Percentiles rank a stretch among this genome's conserved stretches.
Conservation (phyloP, 2,888 invertebrate species). For the Oscheius onirici region DNA sequence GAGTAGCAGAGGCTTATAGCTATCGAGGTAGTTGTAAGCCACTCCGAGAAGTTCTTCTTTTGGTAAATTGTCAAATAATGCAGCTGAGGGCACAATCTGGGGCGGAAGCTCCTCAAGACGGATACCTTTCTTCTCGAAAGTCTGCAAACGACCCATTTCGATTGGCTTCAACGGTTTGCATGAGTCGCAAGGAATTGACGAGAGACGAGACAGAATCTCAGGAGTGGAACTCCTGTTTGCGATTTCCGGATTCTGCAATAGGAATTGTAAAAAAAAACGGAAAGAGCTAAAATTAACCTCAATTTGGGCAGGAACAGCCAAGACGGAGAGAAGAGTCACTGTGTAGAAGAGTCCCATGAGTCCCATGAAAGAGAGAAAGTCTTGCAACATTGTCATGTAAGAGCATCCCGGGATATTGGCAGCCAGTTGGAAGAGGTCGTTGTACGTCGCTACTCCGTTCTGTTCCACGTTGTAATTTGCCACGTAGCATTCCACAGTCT, state of each 20-base stretch:
- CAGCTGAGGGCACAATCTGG: not conserved
- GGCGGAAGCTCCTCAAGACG: not conserved
- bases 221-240: not conserved
- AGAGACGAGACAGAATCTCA: not conserved
- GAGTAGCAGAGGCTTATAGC: not conserved
- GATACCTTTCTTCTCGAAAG: not conserved
- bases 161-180: not conserved
- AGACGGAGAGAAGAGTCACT: constrained; percentile 4
- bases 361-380: constrained; percentile 24
- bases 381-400: constrained; percentile 14
- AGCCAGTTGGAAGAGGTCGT: constrained; percentile 44
- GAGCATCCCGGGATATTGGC: constrained; percentile 11
- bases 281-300: constrained; percentile 1
- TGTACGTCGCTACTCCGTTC: constrained; percentile 60
- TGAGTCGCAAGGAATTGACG: not conserved
- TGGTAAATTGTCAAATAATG: not conserved
- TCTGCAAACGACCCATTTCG: not conserved
- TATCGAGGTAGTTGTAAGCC: not conserved
- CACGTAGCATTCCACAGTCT: constrained; percentile 57
- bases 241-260: not conserved
- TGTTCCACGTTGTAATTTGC: constrained; percentile 49
- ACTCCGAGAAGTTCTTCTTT: not conserved
- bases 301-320: constrained; percentile 1
- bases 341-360: constrained; percentile 14
- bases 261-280: not conserved